Base-by-base conservation (phyloP, 2,113 vertebrate genomes). In the Sakesphorus luctuosus region DNA sequence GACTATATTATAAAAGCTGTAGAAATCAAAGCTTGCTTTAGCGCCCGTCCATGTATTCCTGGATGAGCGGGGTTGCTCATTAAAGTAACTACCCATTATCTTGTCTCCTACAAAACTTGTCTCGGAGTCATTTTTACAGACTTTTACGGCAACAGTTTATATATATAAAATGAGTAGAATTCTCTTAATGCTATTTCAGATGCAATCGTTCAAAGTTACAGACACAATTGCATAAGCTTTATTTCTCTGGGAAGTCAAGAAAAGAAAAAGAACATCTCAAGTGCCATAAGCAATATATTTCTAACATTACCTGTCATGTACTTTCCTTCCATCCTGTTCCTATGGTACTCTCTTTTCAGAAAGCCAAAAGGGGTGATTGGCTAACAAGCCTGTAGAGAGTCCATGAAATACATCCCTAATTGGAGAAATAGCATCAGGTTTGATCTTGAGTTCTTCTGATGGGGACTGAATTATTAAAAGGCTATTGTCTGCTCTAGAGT, bases 391-490 rank as follows among this genome's bases (percentile, higher is more conserved):
- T 33, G 21, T 33, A 43, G 52, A 68, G 26, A 67, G 20, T 7
- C 68, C 71, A 23, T 18, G 28, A 92, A 86, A 83, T 53, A 44
- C 11, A 67, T 38, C 50, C 74, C 29, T 68, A 56, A 90, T 71
- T 47, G 75, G 68, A 90, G 84, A 92, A 96, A 92, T 11, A 95
- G 36, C 68, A 79, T 92, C 92, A 90, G 52, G 73, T 94, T 88
- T 95, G 85, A 96, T 90, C 72, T 94, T 94, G 88, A 96, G 35
- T 63, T 93, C 71, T 96, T 84, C 87, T 90, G 91, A 93, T 93
- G 65, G 83, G 84, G 78, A 46, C 35, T 95, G 90, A 96, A 94
- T 92, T 96, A 96, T 97, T 96, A 92, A 96, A 95, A 90, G 56
- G 5, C 38, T 86, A 80, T 89, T 96, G 91, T 96, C 93, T 89